These are phyloP conservation scores for Drosophila robusta DNA, from an alignment of 2,888 invertebrate species.

Conservation along the genomic window DNA sequence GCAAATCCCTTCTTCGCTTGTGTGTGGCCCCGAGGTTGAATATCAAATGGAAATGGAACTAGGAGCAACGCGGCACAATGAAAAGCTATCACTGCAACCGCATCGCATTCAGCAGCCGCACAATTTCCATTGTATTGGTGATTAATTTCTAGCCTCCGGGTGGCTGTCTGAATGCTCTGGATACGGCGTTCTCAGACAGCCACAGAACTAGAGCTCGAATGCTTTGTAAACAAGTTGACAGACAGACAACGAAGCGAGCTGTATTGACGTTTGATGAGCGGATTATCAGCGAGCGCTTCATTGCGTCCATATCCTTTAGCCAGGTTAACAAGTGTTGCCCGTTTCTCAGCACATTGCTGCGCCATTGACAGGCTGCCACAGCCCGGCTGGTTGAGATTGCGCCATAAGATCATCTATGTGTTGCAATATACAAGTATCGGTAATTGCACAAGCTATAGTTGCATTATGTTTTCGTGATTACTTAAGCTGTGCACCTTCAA, in stretches of 20 bases:
- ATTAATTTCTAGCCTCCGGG: conserved; percentile 74
- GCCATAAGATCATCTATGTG: conserved; percentile 2
- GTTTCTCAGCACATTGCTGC: conserved; percentile 22
- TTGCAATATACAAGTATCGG: not conserved
- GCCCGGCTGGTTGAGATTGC: conserved; percentile 12
- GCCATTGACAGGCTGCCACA: conserved; percentile 17
- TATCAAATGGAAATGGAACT: conserved; percentile 41
- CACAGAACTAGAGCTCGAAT: conserved; percentile 31
- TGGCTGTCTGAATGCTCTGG: conserved; percentile 30
- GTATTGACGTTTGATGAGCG: conserved; percentile 81
- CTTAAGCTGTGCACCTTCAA: not conserved
- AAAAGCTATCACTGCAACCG: conserved; percentile 60
- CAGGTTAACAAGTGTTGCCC: conserved; percentile 52
- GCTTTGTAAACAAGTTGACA: conserved; percentile 76
- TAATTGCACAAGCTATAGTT: not conserved
- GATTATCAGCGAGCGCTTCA: conserved; percentile 63
- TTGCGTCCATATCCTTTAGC: conserved; percentile 19
- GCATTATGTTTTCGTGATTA: not conserved
- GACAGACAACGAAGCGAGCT: conserved; percentile 48
- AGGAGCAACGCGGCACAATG: conserved; percentile 20
- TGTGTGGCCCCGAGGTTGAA: conserved; percentile 68
- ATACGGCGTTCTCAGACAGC: conserved; percentile 25
- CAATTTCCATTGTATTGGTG: conserved; percentile 77
- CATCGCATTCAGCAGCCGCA: conserved; percentile 60
- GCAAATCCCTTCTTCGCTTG: conserved; percentile 35